Base-by-base conservation (phyloP, 1,140 invertebrate genomes). In the Bombus soroeensis region DNA sequence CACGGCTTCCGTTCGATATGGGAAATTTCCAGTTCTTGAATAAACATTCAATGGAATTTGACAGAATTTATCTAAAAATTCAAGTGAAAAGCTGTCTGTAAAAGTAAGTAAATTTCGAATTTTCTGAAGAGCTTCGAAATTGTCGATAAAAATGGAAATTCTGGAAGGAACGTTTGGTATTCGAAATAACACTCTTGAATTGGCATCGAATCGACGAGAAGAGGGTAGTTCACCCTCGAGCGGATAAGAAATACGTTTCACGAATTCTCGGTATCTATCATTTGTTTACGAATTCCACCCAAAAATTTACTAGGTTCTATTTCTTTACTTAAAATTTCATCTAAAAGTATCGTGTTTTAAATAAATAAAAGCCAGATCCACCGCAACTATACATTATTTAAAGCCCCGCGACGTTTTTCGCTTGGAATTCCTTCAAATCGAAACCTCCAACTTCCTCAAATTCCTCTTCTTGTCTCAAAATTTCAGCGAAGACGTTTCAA, bases 171-270 rank as follows among this genome's bases (percentile, higher is more conserved):
- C 74, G 85, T 57, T 34, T 37, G 85, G 85, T 72, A 89, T 89
- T 90, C 37, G 89, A 82, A 87, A 87, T 82, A 75, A 84, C 62
- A 81, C 64, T 71, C 73, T 64, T 53, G 85, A 86, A 79, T 89
- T 68, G 71, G 25, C 39, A 39, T 39, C 28, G 59, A 62, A 62
- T 77, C 73, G 77, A 43, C 25, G 47, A 5, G 28, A 66, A 34
- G 64, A 64, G 75, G 8, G 59, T 76, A 62, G 18, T 6, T 47
- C 34, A 18, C 41, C 53, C 37, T 13, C 34, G 53, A 59, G 73
- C 37, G 77, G 66, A 74, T 77, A 87, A 81, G 81, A 89, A 90
- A 73, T 73, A 59, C 80, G 78, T 75, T 85, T 78, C 78, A 47
- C 41, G 39, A 80, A 74, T 74, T 43, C 22, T 32, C 64, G 43